Base-by-base conservation (phyloP, 2,888 invertebrate species). In the Scaptomyza parva region DNA sequence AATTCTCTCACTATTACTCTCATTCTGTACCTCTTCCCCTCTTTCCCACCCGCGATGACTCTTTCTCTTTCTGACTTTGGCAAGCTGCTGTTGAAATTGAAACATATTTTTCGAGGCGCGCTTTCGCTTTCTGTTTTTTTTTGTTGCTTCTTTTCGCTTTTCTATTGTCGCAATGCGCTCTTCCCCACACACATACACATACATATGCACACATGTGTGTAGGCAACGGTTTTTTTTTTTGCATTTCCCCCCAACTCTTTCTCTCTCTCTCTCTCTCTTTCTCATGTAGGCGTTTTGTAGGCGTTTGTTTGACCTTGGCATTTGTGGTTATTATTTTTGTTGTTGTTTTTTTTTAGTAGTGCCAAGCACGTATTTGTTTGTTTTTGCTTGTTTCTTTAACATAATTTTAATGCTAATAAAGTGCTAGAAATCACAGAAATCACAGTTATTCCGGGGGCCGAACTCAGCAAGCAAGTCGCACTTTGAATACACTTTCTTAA, bases 251-350 rank as follows among this genome's bases (percentile, higher is more conserved):
- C 28, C 28, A 28, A 17, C 45, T 22, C 44, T 24, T 37, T 20
- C 43, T 39, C 48, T 18, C 33, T 26, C 59, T 33, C 50, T 28
- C 35, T 47, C 47, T 20, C 41, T 26, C 47, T n/a, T n/a, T n/a
- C n/a, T n/a, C n/a, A n/a, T n/a, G n/a, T n/a, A n/a, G n/a, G n/a
- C n/a, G n/a, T n/a, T 7, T 14, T 48, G 47, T 33, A 45, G 50
- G 58, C 28, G 60, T n/a, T n/a, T n/a, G 50, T 55, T 70, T 77
- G 86, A 77, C 81, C 81, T 81, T 81, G 81, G 78, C 86, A 86
- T 81, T 81, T 84, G 84, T 57, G 81, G 65, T 65, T 58, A 6
- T 37, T 37, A 6, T 33, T 17, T 37, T 17, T 59, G 57, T 14
- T 35, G 18, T 33, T 70, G 65, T 66, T 55, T 61, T 28, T 3